Conservation (phyloP, 2,888 invertebrate species). For the Trileptium ribeirensis region DNA sequence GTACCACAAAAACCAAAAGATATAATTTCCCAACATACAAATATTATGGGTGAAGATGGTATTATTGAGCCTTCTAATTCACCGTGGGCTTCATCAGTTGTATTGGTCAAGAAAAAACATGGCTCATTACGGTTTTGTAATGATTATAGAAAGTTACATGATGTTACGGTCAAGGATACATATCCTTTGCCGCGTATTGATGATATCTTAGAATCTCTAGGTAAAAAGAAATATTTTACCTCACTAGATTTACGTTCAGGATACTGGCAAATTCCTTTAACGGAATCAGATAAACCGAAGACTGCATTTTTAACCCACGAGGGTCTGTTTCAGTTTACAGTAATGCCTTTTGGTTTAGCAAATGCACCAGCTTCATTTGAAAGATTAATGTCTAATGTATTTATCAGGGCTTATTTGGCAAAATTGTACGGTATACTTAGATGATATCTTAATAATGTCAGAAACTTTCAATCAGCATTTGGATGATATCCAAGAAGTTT, state of each 20-base stretch:
- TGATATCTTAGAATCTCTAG: neutral
- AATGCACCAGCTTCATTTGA: no score
- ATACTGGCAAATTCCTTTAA: no score
- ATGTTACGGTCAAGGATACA: neutral
- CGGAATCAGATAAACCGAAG: neutral
- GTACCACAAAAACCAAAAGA: neutral
- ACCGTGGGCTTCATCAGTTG: neutral
- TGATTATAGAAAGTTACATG: constrained; percentile 16
- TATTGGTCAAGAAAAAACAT: constrained; percentile 7
- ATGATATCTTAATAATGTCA: constrained; percentile 5
- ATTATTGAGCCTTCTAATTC: neutral
- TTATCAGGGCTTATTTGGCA: no score
- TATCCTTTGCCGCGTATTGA: no score
- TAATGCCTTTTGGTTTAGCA: constrained; percentile 4
- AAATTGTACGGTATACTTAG: no score
- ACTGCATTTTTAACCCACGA: neutral
- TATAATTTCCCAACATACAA: neutral
- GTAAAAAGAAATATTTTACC: constrained; percentile 8
- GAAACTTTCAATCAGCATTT: neutral
- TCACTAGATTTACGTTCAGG: constrained; percentile 30
- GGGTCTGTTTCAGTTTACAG: neutral
- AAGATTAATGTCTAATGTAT: no score
- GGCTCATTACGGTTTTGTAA: no score
- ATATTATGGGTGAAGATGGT: constrained; percentile 5
- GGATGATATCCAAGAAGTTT: neutral